Percentiles rank a stretch among this genome's conserved stretches.
These are phyloP conservation scores for Urocynchramus pylzowi DNA, from an alignment of 2,113 vertebrate species.

Conservation along the genomic window DNA sequence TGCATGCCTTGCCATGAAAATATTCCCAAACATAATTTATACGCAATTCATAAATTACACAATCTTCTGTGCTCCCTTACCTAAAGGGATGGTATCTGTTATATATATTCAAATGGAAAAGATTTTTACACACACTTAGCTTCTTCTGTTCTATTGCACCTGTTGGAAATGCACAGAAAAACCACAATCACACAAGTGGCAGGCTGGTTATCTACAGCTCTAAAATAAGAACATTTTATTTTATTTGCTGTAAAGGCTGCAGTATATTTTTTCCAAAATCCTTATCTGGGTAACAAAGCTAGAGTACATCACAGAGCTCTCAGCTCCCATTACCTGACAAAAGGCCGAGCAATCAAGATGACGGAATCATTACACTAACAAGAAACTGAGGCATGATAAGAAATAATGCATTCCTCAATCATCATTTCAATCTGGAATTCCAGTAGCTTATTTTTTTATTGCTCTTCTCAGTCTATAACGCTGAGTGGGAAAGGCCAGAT, in stretches of 20 bases:
- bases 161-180: neutral
- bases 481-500: neutral
- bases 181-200: neutral
- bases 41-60: neutral
- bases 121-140: neutral
- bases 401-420: constrained; percentile 23
- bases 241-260: neutral
- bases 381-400: neutral
- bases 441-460: neutral
- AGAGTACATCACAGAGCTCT: neutral
- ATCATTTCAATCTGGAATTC: neutral
- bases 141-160: neutral
- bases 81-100: neutral
- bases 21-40: neutral
- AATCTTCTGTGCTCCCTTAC: neutral
- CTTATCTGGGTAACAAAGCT: neutral
- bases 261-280: neutral
- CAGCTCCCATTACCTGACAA: neutral
- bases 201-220: neutral
- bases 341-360: neutral
- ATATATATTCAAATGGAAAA: neutral
- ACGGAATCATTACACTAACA: neutral
- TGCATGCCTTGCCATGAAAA: neutral
- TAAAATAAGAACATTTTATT: neutral
- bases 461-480: neutral